These are phyloP conservation scores for Phainopepla nitens DNA, from an alignment of 2,113 vertebrate genomes.

Conservation along the genomic window DNA sequence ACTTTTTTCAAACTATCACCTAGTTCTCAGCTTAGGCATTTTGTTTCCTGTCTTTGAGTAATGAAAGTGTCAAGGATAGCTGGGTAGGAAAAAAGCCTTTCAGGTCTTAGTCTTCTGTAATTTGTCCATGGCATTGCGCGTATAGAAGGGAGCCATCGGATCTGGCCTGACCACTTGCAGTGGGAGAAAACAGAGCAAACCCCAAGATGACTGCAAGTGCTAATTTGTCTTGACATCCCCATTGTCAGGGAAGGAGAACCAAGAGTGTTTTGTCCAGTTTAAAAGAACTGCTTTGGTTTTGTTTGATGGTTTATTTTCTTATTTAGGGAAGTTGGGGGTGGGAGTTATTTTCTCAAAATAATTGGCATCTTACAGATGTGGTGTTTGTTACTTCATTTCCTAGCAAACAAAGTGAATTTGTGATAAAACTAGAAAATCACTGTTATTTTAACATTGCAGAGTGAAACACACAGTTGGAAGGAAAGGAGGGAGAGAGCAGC, in stretches of 20 bases:
- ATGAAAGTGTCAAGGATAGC: not conserved
- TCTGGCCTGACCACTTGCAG: constrained; percentile 8
- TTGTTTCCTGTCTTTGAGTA: constrained; percentile 12
- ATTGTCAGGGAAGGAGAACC: constrained; percentile 22
- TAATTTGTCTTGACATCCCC: constrained; percentile 31
- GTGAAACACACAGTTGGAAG: not conserved
- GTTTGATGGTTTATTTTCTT: not conserved
- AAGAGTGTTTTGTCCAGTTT: not conserved
- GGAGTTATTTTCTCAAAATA: not conserved
- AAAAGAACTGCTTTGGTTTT: constrained; percentile 23
- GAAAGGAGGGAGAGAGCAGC: not conserved
- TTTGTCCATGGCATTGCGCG: not conserved
- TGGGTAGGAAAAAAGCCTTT: not conserved
- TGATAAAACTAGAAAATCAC: not conserved
- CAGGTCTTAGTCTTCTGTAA: not conserved
- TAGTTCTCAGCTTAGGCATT: not conserved
- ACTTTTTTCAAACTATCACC: not conserved
- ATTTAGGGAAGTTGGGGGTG: not conserved
- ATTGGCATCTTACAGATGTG: not conserved
- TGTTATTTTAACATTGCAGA: not conserved
- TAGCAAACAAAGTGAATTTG: not conserved
- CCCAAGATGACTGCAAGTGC: not conserved
- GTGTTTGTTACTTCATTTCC: not conserved
- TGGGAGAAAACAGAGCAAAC: constrained; percentile 6
- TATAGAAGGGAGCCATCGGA: not conserved